These are phyloP conservation scores for Neopelma chrysocephalum DNA, from an alignment of 2,797 vertebrate species.

Conservation along the genomic window DNA sequence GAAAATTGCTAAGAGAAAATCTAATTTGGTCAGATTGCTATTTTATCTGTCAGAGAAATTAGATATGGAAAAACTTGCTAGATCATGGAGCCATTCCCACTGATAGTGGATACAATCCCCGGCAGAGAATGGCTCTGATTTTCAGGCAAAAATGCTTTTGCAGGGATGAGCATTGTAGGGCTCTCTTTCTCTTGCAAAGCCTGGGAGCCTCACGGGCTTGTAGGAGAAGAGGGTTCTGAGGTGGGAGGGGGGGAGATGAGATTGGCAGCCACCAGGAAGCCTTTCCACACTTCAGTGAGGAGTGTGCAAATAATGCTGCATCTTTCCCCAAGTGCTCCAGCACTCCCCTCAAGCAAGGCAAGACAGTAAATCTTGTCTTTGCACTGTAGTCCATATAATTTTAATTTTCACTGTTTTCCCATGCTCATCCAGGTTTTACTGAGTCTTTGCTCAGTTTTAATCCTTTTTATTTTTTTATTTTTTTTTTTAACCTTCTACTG, in stretches of 20 bases:
- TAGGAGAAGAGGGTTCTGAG: neutral
- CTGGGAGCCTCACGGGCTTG: neutral
- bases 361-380: neutral
- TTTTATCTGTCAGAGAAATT: neutral
- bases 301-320: neutral
- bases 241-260: neutral
- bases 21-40: neutral
- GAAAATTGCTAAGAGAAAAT: neutral
- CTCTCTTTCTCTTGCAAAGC: neutral
- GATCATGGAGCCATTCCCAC: neutral
- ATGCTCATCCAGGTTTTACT: neutral
- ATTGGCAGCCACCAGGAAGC: neutral
- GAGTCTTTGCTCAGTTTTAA: neutral
- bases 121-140: neutral
- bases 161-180: neutral
- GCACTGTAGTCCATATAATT: neutral
- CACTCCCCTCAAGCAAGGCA: neutral
- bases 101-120: neutral
- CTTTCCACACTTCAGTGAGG: neutral
- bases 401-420: neutral
- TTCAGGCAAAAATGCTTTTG: neutral
- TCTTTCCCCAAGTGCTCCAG: neutral
- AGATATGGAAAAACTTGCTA: neutral
- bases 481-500: neutral
- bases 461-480: neutral